phyloP scores from a whole-genome alignment of 2,113 vertebrate species.

The Hipposideros armiger region DNA sequence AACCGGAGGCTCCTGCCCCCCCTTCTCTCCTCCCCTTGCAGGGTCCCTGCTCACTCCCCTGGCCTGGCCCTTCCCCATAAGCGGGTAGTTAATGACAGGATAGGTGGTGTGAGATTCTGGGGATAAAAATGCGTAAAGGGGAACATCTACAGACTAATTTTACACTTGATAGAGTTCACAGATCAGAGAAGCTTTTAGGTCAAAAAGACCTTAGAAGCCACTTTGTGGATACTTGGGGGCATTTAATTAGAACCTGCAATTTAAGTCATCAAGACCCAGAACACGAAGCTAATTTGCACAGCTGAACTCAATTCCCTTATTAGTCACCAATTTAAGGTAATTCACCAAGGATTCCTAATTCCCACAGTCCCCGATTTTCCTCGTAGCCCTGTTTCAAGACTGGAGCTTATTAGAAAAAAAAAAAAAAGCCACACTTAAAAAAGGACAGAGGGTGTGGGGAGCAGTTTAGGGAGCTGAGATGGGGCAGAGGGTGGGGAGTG shows the following conservation, averaged over 20 bases:
- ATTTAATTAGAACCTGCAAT: constrained; percentile 81
- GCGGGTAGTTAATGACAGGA: not conserved
- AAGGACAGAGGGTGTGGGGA: not conserved
- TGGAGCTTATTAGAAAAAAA: constrained; percentile 41
- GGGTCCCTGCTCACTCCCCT: not conserved
- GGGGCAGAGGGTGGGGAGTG: not conserved
- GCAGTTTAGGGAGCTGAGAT: not conserved
- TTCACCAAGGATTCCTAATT: constrained; percentile 65
- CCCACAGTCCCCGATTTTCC: constrained; percentile 63
- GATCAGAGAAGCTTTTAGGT: constrained; percentile 59
- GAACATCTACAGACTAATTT: constrained; percentile 50
- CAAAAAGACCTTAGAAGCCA: constrained; percentile 50
- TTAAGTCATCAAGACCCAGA: constrained; percentile 70
- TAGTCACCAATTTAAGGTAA: constrained; percentile 75
- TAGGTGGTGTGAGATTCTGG: not conserved
- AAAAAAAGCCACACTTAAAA: not conserved
- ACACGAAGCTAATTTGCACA: constrained; percentile 72
- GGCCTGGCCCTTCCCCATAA: not conserved
- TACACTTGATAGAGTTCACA: constrained; percentile 54
- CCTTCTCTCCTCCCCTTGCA: too few species aligned
- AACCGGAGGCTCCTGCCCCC: not conserved
- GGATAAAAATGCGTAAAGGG: not conserved
- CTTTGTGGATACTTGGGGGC: constrained; percentile 26
- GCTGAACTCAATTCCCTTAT: constrained; percentile 53
- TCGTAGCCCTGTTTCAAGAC: constrained; percentile 37